A percentile compares a stretch with the other conserved stretches of the same genome.
phyloP scores from a whole-genome alignment of 2,113 vertebrate species.

The Psammodynastes pulverulentus region DNA sequence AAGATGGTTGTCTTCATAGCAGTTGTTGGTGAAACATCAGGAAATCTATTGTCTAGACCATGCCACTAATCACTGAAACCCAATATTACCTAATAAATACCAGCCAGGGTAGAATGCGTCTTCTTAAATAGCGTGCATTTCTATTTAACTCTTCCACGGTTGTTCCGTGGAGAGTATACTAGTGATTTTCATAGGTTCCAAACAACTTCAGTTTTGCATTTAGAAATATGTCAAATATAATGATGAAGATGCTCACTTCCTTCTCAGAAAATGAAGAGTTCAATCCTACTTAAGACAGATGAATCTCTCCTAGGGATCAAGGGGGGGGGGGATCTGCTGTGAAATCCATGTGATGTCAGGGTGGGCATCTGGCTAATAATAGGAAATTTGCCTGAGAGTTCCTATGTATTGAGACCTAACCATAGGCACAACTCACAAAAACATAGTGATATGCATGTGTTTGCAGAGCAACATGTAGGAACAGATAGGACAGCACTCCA shows the following conservation, averaged over 20 bases:
- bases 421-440: not conserved
- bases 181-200: not conserved
- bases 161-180: not conserved
- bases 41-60: not conserved
- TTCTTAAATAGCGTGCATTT: not conserved
- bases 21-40: no score
- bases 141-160: not conserved
- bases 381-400: not conserved
- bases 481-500: no score
- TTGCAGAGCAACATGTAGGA: no score
- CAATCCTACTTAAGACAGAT: no score
- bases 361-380: no score
- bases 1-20: not conserved
- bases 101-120: no score
- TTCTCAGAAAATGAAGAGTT: no score
- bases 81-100: not conserved
- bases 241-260: no score
- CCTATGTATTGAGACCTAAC: not conserved
- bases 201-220: not conserved
- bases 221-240: not conserved
- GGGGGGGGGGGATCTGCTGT: accelerated
- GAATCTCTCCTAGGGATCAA: no score
- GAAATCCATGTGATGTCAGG: no score
- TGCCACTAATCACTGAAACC: not conserved
- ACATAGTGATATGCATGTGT: no score